Base-by-base conservation (phyloP, 2,797 vertebrate species). In the Nasua narica region DNA sequence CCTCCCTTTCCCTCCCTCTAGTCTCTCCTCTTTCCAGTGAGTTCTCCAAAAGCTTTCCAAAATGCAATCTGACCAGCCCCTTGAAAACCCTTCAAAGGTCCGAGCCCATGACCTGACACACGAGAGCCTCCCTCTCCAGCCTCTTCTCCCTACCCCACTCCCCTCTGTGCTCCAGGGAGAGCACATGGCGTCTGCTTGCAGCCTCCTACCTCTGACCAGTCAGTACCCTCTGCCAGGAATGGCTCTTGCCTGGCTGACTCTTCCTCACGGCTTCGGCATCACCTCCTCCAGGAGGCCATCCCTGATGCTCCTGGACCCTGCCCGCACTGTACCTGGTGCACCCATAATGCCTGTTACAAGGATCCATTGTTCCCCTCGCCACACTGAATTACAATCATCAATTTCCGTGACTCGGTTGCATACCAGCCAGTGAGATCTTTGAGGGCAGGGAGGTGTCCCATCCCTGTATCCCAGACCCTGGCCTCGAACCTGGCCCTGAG, bases 381-480 rank as follows among this genome's bases (percentile, higher is more conserved):
- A 35, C 69, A 46, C 94, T 76, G 86, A 85, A 90, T 91, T 77
- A 62, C 23, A 93, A 60, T 82, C 85, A 96, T 96, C 9, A 91
- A 91, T 96, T 87, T 96, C 74, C 77, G 35, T 35, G 70, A 94
- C 89, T 94, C 52, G 5, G 60, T 40, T 67, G 69, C 10, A 2
- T 78, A 60, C 74, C 4, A 16, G 89, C 70, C n/a, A 21, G 58
- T 50, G 88, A 94, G 91, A 91, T 92, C 85, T 91, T 96, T 76
- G 93, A 95, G 84, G 95, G 87, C 93, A 91, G 93, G 96, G 76
- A 0, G 40, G 77, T 43, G 83, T 62, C 78, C 91, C 93, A 90
- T 93, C 94, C 90, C 97, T 96, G 94, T 50, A 84, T 85, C n/a
- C 69, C 78, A 58, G 52, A 52, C 94, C 91, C 79, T 96, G 96